A percentile compares a stretch with the other conserved stretches of the same genome.
Conservation (phyloP, 2,113 vertebrate genomes). For the Tachuris rubrigastra region DNA sequence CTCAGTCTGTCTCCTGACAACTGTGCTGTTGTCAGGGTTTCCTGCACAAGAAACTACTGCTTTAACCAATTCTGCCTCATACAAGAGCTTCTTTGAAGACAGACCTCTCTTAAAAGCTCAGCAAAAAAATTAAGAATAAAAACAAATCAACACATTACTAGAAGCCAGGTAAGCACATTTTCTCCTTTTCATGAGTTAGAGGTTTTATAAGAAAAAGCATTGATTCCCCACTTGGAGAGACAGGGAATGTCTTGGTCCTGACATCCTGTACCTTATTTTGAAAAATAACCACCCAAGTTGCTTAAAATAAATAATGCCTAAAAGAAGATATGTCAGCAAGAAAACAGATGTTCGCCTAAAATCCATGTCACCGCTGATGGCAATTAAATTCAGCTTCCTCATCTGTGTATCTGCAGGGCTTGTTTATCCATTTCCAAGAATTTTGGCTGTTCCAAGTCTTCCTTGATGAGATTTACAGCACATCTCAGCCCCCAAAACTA, state of each 20-base stretch:
- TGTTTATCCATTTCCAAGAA: neutral
- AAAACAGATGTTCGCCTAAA: constrained; percentile 14
- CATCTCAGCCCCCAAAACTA: neutral
- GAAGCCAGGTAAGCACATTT: constrained; percentile 5
- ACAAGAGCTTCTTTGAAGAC: neutral
- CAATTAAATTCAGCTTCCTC: neutral
- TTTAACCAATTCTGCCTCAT: neutral
- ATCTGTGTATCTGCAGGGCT: neutral
- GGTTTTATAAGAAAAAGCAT: neutral
- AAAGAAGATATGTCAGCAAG: neutral
- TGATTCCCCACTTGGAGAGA: neutral
- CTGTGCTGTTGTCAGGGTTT: neutral
- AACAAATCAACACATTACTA: neutral
- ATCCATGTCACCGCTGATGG: neutral
- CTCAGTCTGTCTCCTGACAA: neutral
- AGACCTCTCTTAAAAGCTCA: neutral
- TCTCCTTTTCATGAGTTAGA: neutral
- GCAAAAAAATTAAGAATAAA: constrained; percentile 20
- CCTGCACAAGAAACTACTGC: neutral
- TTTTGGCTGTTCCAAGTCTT: neutral
- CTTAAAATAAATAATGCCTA: constrained; percentile 9
- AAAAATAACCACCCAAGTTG: neutral
- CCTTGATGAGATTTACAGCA: neutral
- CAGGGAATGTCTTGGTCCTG: neutral
- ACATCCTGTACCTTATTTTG: neutral